phyloP scores from a whole-genome alignment of 2,888 invertebrate genomes.

The Spatulosminthurus flaviceps region DNA sequence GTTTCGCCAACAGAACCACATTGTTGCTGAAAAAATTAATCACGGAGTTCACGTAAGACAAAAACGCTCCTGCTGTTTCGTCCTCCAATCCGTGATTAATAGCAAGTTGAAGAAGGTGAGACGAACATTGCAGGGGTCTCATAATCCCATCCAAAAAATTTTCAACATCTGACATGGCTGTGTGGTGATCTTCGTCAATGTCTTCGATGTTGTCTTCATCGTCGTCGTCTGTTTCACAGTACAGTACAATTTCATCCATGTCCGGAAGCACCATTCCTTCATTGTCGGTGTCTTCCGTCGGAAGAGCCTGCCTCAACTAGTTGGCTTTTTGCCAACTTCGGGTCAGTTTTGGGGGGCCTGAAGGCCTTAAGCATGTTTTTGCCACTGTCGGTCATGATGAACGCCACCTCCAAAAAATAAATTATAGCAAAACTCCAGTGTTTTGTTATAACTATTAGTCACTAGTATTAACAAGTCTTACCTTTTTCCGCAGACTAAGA shows the following conservation, averaged over 20 bases:
- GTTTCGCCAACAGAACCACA: not conserved
- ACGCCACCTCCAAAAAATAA: not conserved
- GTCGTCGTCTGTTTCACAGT: not conserved
- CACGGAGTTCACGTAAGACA: not conserved
- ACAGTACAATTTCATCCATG: not conserved
- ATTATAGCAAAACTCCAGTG: not conserved
- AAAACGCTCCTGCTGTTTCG: not conserved
- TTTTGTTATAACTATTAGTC: not conserved
- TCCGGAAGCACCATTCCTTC: not conserved
- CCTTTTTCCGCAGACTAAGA: not conserved
- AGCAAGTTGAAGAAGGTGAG: not conserved
- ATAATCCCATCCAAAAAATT: not conserved
- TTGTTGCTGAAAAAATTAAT: conserved; percentile 3
- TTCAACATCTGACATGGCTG: not conserved
- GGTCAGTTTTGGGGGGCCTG: not conserved
- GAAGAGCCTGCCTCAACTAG: too few species aligned
- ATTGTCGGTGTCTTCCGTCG: not conserved
- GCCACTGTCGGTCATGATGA: not conserved
- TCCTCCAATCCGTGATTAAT: not conserved
- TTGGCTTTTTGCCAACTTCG: not conserved
- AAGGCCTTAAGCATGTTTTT: conserved; percentile 2
- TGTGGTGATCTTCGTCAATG: not conserved
- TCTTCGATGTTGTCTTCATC: not conserved
- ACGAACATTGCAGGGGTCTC: not conserved
- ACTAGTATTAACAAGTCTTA: not conserved